phyloP scores from a whole-genome alignment of 2,797 vertebrate genomes.

The Phrynocephalus guinanensis region DNA sequence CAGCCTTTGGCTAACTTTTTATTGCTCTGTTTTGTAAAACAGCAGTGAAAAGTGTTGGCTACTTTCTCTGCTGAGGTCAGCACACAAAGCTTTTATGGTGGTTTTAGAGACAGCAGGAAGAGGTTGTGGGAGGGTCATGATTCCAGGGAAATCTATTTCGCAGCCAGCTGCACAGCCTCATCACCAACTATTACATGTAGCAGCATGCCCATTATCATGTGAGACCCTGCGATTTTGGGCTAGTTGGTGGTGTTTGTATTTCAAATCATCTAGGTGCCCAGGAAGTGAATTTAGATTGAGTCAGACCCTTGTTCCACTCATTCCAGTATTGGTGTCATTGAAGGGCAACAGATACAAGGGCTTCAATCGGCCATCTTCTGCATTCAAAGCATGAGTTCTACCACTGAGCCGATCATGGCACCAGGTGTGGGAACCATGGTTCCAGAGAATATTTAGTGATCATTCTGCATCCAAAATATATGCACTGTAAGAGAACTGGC shows the following conservation, averaged over 20 bases:
- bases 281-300: too few species aligned
- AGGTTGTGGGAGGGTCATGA: background rate
- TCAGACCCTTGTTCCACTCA: too few species aligned
- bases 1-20: conserved; percentile 1
- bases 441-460: background rate
- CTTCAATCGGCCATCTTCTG: too few species aligned
- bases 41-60: background rate
- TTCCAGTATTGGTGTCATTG: too few species aligned
- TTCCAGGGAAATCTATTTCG: background rate
- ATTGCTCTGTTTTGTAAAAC: background rate
- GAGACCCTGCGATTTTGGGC: background rate
- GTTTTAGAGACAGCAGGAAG: background rate
- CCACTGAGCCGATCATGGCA: too few species aligned
- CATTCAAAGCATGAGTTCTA: too few species aligned
- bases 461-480: background rate
- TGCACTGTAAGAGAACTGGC: background rate
- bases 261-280: background rate
- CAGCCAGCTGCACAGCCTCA: background rate
- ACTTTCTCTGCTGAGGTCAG: conserved; percentile 10
- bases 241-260: background rate
- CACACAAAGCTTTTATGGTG: background rate
- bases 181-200: background rate
- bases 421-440: background rate
- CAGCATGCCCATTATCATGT: background rate
- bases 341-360: too few species aligned